phyloP scores from a whole-genome alignment of 2,888 invertebrate genomes.

The Archips xylosteana region DNA sequence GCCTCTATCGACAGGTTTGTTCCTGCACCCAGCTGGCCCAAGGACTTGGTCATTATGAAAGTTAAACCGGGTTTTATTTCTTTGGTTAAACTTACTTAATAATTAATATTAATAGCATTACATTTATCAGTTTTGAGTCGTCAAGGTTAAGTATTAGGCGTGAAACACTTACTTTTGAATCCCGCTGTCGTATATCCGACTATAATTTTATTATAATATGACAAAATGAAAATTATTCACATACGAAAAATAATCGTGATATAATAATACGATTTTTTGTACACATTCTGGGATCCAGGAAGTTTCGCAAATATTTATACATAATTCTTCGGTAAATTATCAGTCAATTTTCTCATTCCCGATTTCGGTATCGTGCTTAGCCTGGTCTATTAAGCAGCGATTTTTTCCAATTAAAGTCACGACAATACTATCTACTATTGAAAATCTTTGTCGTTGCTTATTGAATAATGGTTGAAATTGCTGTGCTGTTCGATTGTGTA shows the following conservation, averaged over 20 bases:
- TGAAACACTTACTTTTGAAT: too few species aligned
- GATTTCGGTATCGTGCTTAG: slow-evolving; percentile 31
- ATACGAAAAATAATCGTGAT: too few species aligned
- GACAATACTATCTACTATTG: slow-evolving; percentile 21
- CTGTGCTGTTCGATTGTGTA: slow-evolving; percentile 29
- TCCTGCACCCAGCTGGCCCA: slow-evolving; percentile 60
- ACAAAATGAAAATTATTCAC: too few species aligned
- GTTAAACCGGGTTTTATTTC: slow-evolving; percentile 11
- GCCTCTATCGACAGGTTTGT: slow-evolving; percentile 46
- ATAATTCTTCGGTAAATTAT: not conserved
- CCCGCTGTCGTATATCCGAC: too few species aligned
- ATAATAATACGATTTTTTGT: too few species aligned
- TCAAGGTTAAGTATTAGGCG: too few species aligned
- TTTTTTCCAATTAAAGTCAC: slow-evolving; percentile 39
- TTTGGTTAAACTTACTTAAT: not conserved
- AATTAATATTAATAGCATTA: not conserved
- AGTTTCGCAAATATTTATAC: slow-evolving; percentile 1
- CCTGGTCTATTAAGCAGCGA: slow-evolving; percentile 19
- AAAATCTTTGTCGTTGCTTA: slow-evolving; percentile 26
- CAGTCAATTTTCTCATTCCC: slow-evolving; percentile 10
- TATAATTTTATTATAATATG: too few species aligned
- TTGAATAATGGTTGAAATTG: slow-evolving; percentile 26
- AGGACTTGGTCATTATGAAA: slow-evolving; percentile 53
- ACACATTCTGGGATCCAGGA: not conserved
- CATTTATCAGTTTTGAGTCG: not conserved